These are phyloP conservation scores for Lontra canadensis DNA, from an alignment of 2,113 vertebrate genomes.

Conservation along the genomic window DNA sequence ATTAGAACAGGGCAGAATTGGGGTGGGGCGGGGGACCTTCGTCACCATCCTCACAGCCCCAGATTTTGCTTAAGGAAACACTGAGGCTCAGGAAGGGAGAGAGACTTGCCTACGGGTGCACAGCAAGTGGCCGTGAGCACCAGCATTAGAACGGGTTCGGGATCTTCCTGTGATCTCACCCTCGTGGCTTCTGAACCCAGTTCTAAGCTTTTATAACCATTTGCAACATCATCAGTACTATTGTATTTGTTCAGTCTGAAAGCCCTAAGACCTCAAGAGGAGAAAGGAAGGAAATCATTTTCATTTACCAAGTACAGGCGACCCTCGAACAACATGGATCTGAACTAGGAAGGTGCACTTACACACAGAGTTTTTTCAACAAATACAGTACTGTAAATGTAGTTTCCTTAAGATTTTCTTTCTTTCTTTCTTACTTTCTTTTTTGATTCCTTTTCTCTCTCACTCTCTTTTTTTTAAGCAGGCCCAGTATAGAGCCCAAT, in stretches of 20 bases:
- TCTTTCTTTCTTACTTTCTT: background rate
- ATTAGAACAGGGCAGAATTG: background rate
- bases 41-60: background rate
- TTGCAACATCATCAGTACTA: background rate
- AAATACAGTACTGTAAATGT: background rate
- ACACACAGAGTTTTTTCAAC: background rate
- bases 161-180: accelerated
- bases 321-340: background rate
- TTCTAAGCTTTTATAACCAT: background rate
- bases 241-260: background rate
- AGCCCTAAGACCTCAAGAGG: background rate
- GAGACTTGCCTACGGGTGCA: background rate
- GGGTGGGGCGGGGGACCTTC: background rate
- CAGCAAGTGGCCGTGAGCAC: background rate
- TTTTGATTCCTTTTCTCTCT: background rate
- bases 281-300: background rate
- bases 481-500: background rate
- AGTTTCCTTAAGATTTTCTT: background rate
- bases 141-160: background rate
- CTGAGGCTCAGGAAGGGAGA: background rate
- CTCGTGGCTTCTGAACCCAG: background rate
- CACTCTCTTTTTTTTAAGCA: background rate
- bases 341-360: background rate
- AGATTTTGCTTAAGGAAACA: background rate
- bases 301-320: background rate